Evolutionary conservation across 2,113 vertebrate species (phyloP).

Genomic region (Hassar affinis): DNA sequence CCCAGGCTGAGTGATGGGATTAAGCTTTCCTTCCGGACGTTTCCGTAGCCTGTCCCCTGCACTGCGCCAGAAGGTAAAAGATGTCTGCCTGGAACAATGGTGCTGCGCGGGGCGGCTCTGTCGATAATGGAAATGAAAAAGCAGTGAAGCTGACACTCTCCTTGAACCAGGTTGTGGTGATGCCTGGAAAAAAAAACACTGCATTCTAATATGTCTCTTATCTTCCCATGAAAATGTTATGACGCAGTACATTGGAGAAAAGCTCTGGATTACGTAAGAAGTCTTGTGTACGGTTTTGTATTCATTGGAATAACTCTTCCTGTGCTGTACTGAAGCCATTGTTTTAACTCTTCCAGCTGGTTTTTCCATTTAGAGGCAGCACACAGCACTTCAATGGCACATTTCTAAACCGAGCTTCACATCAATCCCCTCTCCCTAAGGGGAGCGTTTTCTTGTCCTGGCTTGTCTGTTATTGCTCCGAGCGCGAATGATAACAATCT

Average conservation of each 20-base stretch:
- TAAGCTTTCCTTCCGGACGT: constrained; percentile 60
- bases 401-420: constrained; percentile 35
- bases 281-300: constrained; percentile 5
- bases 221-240: constrained; percentile 23
- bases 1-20: constrained; percentile 64
- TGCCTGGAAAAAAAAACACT: constrained; percentile 14
- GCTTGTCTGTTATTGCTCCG: constrained; percentile 39
- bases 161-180: constrained; percentile 40
- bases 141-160: constrained; percentile 31
- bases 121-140: constrained; percentile 43
- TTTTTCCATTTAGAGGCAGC: constrained; percentile 32
- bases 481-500: constrained; percentile 22
- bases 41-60: constrained; percentile 48
- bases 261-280: background rate
- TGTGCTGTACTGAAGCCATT: constrained; percentile 8
- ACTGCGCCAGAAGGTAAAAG: constrained; percentile 42
- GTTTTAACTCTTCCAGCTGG: constrained; percentile 41
- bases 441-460: constrained; percentile 23
- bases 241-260: constrained; percentile 4
- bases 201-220: background rate
- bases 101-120: constrained; percentile 22
- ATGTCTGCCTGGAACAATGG: constrained; percentile 39
- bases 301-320: constrained; percentile 2
- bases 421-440: constrained; percentile 30
- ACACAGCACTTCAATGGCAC: constrained; percentile 29